Percentiles rank a stretch among this genome's conserved stretches.
Conservation (phyloP, 2,888 invertebrate species). For the Cordilura impudica region DNA sequence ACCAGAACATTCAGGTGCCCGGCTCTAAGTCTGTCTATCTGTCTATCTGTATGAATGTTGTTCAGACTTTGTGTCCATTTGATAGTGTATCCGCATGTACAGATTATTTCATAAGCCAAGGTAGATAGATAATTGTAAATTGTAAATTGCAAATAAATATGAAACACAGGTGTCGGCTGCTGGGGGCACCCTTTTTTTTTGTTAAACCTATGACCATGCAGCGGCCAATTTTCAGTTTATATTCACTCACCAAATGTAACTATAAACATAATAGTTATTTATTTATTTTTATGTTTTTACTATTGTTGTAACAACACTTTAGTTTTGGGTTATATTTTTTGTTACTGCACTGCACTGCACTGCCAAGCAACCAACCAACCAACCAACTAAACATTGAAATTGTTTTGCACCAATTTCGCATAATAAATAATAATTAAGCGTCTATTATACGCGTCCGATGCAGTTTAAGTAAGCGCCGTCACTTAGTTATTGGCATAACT, state of each 20-base stretch:
- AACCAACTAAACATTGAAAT: not conserved
- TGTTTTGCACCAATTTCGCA: constrained; percentile 62
- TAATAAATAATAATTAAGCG: constrained; percentile 72
- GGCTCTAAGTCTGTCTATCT: not conserved
- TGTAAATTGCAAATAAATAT: constrained; percentile 16
- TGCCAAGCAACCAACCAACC: not conserved
- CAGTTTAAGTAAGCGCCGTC: constrained; percentile 46
- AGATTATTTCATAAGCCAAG: constrained; percentile 32
- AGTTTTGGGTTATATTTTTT: not conserved
- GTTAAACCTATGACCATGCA: constrained; percentile 28
- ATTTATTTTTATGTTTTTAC: constrained; percentile 10
- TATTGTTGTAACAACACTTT: constrained; percentile 8
- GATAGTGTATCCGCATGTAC: constrained; percentile 38
- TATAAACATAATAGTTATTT: not conserved
- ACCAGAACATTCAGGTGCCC: constrained; percentile 45
- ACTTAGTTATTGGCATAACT: constrained; percentile 35
- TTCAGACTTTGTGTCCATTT: not conserved
- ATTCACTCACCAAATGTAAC: not conserved
- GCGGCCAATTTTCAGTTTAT: not conserved
- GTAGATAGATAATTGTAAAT: constrained; percentile 12
- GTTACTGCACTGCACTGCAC: constrained; percentile 11
- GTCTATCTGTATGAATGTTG: not conserved
- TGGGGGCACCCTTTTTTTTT: constrained; percentile 64
- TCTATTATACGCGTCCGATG: constrained; percentile 65
- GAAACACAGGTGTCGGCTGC: constrained; percentile 63